These are phyloP conservation scores for Hypomecis punctinalis DNA, from an alignment of 2,888 invertebrate species.

Conservation along the genomic window DNA sequence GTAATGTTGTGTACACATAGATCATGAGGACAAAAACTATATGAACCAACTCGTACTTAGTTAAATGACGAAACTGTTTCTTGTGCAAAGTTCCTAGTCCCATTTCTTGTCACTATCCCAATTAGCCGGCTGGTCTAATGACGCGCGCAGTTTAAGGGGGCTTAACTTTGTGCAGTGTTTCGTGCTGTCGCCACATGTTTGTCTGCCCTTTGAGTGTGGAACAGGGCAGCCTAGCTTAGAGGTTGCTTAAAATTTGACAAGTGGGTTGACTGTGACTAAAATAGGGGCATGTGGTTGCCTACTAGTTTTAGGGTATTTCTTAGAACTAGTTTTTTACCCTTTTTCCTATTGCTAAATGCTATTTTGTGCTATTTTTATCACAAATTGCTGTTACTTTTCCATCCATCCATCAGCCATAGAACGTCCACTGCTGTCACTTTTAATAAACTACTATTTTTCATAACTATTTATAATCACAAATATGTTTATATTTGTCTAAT, in stretches of 20 bases:
- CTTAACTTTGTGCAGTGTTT: conserved; percentile 46
- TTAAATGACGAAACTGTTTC: conserved; percentile 5
- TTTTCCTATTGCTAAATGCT: too few relatives aligned
- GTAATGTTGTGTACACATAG: too few relatives aligned
- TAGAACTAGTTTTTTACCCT: too few relatives aligned
- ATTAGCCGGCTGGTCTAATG: conserved; percentile 60
- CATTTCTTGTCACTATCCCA: conserved; percentile 42
- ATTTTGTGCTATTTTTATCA: too few relatives aligned
- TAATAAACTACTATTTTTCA: too few relatives aligned
- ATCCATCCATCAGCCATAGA: too few relatives aligned
- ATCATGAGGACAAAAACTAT: too few relatives aligned
- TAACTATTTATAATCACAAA: background rate
- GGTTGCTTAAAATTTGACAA: conserved; percentile 15
- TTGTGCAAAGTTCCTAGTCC: conserved; percentile 9
- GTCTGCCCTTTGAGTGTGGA: conserved; percentile 9
- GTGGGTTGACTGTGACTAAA: background rate
- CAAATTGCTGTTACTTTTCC: too few relatives aligned
- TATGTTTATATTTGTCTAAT: background rate
- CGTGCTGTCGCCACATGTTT: conserved; percentile 38
- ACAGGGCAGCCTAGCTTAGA: background rate
- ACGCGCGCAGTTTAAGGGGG: conserved; percentile 48
- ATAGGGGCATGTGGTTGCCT: background rate
- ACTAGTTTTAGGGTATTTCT: background rate
- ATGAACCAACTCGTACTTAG: too few relatives aligned
- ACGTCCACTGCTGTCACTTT: too few relatives aligned